Conservation (phyloP, 2,113 vertebrate genomes). For the Gobiocypris rarus region DNA sequence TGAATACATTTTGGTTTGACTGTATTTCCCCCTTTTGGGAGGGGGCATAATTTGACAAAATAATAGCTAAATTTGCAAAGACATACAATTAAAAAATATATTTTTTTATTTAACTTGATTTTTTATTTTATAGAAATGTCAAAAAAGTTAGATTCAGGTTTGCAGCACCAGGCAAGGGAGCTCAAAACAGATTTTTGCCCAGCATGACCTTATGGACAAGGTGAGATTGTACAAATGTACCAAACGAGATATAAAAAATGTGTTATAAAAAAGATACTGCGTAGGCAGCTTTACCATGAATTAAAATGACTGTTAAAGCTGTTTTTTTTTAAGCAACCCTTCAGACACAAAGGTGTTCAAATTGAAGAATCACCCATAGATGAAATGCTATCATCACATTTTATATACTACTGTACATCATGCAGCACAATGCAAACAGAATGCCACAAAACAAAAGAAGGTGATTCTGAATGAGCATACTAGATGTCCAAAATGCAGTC, state of each 20-base stretch:
- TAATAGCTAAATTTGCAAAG: too few species aligned
- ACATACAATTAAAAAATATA: too few species aligned
- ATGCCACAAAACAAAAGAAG: background rate
- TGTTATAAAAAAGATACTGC: too few species aligned
- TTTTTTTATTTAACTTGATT: background rate
- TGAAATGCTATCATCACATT: background rate
- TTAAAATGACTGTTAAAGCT: too few species aligned
- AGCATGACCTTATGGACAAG: too few species aligned
- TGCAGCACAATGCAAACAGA: background rate
- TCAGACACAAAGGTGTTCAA: background rate
- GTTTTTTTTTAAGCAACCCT: background rate
- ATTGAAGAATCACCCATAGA: background rate
- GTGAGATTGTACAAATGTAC: too few species aligned
- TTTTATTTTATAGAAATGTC: background rate
- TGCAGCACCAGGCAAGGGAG: too few species aligned
- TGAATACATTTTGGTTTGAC: too few species aligned
- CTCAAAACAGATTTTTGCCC: too few species aligned
- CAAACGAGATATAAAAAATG: too few species aligned
- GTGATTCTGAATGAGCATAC: background rate
- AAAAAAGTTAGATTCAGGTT: too few species aligned
- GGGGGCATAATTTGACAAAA: background rate
- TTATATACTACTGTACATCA: background rate
- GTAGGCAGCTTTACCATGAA: too few species aligned
- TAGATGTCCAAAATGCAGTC: background rate
- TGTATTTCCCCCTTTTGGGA: background rate